Evolutionary conservation across 2,888 invertebrate genomes (phyloP).

Genomic region (Dryobota labecula): DNA sequence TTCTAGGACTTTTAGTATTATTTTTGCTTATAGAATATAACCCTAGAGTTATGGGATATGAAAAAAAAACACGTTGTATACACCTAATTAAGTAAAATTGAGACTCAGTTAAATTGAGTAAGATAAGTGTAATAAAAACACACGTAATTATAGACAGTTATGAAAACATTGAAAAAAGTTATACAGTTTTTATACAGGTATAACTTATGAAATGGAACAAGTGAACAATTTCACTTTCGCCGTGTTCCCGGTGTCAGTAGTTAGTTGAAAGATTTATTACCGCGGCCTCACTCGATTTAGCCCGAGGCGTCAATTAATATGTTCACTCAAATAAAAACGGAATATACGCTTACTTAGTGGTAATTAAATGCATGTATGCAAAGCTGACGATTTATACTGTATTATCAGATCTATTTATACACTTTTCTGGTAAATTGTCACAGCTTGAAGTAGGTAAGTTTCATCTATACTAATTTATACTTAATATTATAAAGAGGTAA

Average conservation of each 20-base stretch:
- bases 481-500: no score
- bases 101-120: constrained; percentile 24
- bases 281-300: constrained; percentile 56
- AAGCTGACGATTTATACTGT: constrained; percentile 14
- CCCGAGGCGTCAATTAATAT: constrained; percentile 66
- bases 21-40: no score
- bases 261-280: constrained; percentile 68
- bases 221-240: constrained; percentile 70
- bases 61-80: no score
- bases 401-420: neutral
- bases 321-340: constrained; percentile 61
- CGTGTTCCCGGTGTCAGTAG: constrained; percentile 63
- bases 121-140: constrained; percentile 25
- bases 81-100: no score
- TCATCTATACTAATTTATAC: no score
- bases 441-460: no score
- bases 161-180: constrained; percentile 32
- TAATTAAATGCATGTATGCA: constrained; percentile 61
- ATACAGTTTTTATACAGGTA: constrained; percentile 20
- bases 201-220: constrained; percentile 48
- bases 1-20: no score
- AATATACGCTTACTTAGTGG: constrained; percentile 49
- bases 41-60: no score
- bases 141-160: constrained; percentile 38
- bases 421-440: no score